phyloP scores from a whole-genome alignment of 2,113 vertebrate species.

The Stomatorhinus ivindoensis region DNA sequence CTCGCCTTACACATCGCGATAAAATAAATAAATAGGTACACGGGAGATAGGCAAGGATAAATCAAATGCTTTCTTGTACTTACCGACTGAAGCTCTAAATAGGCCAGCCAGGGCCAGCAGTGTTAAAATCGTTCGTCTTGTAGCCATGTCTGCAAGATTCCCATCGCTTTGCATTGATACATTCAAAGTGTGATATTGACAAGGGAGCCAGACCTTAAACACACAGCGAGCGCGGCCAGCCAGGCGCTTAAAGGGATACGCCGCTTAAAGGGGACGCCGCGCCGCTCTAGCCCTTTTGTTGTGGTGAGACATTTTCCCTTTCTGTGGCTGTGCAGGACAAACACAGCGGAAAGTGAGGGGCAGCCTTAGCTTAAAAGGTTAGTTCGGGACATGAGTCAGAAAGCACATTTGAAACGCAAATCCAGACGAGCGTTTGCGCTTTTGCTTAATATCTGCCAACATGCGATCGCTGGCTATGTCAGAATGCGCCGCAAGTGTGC shows the following conservation, averaged over 20 bases:
- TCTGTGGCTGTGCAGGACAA: neutral
- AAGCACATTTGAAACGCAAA: neutral
- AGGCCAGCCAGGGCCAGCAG: conserved; percentile 30
- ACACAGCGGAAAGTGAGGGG: neutral
- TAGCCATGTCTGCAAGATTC: conserved; percentile 46
- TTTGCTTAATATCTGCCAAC: neutral
- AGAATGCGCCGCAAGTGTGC: neutral
- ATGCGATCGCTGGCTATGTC: neutral
- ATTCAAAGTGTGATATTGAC: conserved; percentile 27
- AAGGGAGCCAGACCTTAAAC: conserved; percentile 26
- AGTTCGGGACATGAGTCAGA: neutral
- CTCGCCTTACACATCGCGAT: conserved; percentile 11
- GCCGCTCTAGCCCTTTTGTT: neutral
- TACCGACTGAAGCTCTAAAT: conserved; percentile 39
- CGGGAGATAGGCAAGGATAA: neutral
- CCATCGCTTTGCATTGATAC: conserved; percentile 41
- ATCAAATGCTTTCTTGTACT: conserved; percentile 18
- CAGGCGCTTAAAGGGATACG: conserved; percentile 14
- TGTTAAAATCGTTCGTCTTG: conserved; percentile 30
- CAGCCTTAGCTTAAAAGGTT: neutral
- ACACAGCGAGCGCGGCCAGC: conserved; percentile 22
- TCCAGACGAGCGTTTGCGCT: neutral
- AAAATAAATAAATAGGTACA: conserved; percentile 10
- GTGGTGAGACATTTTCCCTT: neutral
- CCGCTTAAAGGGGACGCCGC: conserved; percentile 23